These are phyloP conservation scores for Steinernema hermaphroditum DNA, from an alignment of 2,888 invertebrate species.

Conservation along the genomic window DNA sequence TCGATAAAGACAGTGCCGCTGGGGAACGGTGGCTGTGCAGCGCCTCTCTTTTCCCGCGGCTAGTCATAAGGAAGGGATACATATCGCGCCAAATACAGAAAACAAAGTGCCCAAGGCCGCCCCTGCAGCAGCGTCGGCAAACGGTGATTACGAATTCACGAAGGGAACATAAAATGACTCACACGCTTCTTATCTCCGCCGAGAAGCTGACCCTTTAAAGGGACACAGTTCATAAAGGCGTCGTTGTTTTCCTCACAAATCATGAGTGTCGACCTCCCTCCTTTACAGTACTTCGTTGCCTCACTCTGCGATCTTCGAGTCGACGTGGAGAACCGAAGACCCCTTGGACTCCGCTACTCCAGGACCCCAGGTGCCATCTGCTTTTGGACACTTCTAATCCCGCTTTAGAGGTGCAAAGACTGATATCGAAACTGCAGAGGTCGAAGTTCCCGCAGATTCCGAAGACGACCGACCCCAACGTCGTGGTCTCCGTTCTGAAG, in stretches of 20 bases:
- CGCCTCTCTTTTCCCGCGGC: too few species aligned
- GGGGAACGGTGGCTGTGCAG: too few species aligned
- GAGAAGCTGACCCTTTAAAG: neutral
- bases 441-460: slow-evolving; percentile 31
- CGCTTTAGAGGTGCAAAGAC: slow-evolving; percentile 39
- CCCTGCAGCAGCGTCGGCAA: too few species aligned
- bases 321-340: slow-evolving; percentile 30
- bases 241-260: too few species aligned
- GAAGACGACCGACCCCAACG: slow-evolving; percentile 38
- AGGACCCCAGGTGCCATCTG: slow-evolving; percentile 37
- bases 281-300: slow-evolving; percentile 45
- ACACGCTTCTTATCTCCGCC: neutral
- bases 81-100: too few species aligned
- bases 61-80: too few species aligned
- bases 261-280: neutral
- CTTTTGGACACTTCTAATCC: neutral
- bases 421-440: slow-evolving; percentile 35
- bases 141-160: too few species aligned
- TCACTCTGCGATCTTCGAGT: slow-evolving; percentile 42
- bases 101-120: too few species aligned
- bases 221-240: too few species aligned
- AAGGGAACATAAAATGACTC: slow-evolving; percentile 1
- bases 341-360: slow-evolving; percentile 42
- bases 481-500: slow-evolving; percentile 37
- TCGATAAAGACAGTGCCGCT: too few species aligned